Conservation (phyloP, 2,888 invertebrate genomes). For the Bombylius discolor region DNA sequence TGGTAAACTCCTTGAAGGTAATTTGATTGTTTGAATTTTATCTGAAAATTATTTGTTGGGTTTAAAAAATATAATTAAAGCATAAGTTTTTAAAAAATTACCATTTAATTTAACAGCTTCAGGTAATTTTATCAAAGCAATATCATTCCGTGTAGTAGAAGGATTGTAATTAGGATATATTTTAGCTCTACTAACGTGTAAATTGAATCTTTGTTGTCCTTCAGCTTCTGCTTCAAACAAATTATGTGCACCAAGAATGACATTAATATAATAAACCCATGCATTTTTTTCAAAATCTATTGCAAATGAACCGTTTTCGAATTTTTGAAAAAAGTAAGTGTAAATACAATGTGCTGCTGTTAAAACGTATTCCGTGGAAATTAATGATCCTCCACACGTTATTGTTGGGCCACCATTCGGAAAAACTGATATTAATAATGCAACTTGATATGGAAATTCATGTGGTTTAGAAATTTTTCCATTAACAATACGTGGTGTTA, state of each 20-base stretch:
- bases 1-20: slow-evolving; percentile 21
- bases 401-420: background rate
- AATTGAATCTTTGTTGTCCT: no score
- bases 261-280: no score
- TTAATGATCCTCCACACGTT: slow-evolving; percentile 5
- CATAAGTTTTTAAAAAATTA: slow-evolving; percentile 13
- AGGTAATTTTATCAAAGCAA: slow-evolving; percentile 28
- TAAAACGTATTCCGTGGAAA: background rate
- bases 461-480: slow-evolving; percentile 7
- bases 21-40: slow-evolving; percentile 30
- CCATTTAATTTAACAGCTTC: slow-evolving; percentile 27
- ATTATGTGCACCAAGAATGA: no score
- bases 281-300: no score
- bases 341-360: slow-evolving; percentile 5
- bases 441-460: slow-evolving; percentile 10
- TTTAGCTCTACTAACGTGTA: no score
- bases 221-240: no score
- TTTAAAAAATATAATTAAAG: no score
- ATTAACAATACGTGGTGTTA: slow-evolving; percentile 4
- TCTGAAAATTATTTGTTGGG: slow-evolving; percentile 21
- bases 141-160: slow-evolving; percentile 29
- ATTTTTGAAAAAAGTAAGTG: no score
- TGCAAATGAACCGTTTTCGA: no score
- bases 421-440: background rate
- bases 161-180: slow-evolving; percentile 33